Conservation (phyloP, 2,888 invertebrate genomes). For the Xylocampa areola region DNA sequence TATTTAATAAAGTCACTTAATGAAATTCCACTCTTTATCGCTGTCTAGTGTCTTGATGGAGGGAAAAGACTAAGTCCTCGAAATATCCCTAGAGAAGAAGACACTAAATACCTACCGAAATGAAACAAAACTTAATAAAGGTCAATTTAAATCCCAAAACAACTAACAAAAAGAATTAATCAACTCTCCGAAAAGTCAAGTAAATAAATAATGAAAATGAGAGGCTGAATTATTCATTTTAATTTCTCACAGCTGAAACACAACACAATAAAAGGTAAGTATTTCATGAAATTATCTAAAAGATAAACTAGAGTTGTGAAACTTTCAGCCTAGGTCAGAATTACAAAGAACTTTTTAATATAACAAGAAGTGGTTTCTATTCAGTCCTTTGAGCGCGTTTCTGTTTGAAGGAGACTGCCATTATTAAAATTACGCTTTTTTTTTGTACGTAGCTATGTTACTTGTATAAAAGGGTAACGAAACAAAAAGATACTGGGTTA, state of each 20-base stretch:
- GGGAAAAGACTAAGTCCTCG: too few species aligned
- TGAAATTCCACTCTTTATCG: too few species aligned
- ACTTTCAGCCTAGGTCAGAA: conserved; percentile 14
- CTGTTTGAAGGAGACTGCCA: not conserved
- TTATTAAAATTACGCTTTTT: conserved; percentile 8
- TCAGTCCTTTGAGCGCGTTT: conserved; percentile 16
- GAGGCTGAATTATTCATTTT: conserved; percentile 3
- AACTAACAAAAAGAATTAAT: too few species aligned
- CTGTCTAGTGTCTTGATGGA: too few species aligned
- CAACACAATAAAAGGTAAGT: conserved; percentile 21
- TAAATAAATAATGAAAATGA: conserved; percentile 3
- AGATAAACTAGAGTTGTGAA: conserved; percentile 20
- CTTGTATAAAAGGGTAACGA: too few species aligned
- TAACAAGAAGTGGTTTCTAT: conserved; percentile 13
- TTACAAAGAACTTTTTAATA: conserved; percentile 36
- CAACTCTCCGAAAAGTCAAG: too few species aligned
- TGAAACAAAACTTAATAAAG: too few species aligned
- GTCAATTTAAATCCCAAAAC: too few species aligned
- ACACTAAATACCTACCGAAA: too few species aligned
- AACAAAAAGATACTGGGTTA: too few species aligned
- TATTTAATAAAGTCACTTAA: too few species aligned
- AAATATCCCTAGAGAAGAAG: too few species aligned
- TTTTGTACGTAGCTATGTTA: conserved; percentile 1
- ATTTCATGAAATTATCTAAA: conserved; percentile 19
- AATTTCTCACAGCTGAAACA: not conserved